Evolutionary conservation across 1,140 invertebrate species (phyloP), one percentile per base, ranked within the genome.

Genomic region (Neomicropteryx cornuta): DNA sequence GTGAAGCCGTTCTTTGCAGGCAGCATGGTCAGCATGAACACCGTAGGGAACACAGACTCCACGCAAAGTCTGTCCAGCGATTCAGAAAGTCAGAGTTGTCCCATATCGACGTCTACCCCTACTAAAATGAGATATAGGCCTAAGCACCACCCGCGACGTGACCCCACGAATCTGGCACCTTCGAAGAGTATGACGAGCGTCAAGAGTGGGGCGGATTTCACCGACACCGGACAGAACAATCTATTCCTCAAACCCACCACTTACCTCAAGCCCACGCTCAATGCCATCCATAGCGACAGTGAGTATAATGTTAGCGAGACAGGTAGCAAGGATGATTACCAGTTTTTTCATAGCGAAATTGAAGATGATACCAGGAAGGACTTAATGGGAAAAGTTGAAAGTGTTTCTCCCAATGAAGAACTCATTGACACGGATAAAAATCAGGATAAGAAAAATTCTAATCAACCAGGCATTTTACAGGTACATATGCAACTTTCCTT

Each of bases 51-150:
- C 38, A 67, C 70, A 3, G 69, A 71, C 46, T 77, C 75, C 42
- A 66, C 69, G 21, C 73, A 77, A 38, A 78, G 75, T 48, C 48
- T 78, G 22, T 77, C 75, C 33, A 79, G 75, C 52, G 68, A 74
- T 51, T 75, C 73, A 0, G 72, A 76, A 46, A 71, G 66, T 35
- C 70, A 73, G 38, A 66, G 61, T 39, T 70, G 56, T 52, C 63
- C 68, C 0, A 45, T 64, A 20, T 54, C 57, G 17, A 66, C 56
- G 31, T 55, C 53, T 24, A 56, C 60, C 40, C 62, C 61, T 41
- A 53, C 56, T 32, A 70, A 70, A 53, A 57, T 63, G 47, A 72
- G 70, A 61, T 62, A 62, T 24, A 60, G 62, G 41, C 49, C 50
- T 11, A 58, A 58, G 10, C 55, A 58, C 20, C 41, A 50, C 23